Evolutionary conservation across 2,797 vertebrate species (phyloP).

Genomic region (Halcyon leucocephala): DNA sequence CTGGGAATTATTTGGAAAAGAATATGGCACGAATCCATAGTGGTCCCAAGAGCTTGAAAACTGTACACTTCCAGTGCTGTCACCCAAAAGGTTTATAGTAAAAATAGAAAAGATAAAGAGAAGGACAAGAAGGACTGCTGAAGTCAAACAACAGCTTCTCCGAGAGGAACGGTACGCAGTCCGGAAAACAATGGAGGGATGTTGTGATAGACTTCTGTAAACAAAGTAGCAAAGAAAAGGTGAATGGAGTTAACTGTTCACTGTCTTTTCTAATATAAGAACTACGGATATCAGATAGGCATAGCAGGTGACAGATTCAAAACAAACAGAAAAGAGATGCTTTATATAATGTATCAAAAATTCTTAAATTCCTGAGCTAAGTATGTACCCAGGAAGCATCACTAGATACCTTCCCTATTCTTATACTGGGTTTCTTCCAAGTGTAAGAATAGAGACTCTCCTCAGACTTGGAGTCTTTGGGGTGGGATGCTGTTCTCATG

Average conservation of each 20-base stretch:
- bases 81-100: neutral
- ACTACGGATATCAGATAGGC: neutral
- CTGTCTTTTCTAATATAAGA: neutral
- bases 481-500: neutral
- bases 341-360: neutral
- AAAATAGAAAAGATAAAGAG: neutral
- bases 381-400: neutral
- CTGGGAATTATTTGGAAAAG: neutral
- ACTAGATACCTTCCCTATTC: neutral
- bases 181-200: neutral
- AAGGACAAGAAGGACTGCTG: neutral
- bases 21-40: neutral
- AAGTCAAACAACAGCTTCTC: neutral
- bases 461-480: neutral
- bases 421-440: neutral
- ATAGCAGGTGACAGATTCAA: neutral
- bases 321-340: neutral
- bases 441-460: neutral
- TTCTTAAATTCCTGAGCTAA: neutral
- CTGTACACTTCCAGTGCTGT: neutral
- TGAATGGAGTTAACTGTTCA: neutral
- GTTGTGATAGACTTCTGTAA: neutral
- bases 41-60: neutral
- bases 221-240: neutral
- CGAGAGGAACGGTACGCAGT: rapidly evolving